These are phyloP conservation scores for Sesamia nonagrioides DNA, from an alignment of 1,140 invertebrate genomes.

Conservation along the genomic window DNA sequence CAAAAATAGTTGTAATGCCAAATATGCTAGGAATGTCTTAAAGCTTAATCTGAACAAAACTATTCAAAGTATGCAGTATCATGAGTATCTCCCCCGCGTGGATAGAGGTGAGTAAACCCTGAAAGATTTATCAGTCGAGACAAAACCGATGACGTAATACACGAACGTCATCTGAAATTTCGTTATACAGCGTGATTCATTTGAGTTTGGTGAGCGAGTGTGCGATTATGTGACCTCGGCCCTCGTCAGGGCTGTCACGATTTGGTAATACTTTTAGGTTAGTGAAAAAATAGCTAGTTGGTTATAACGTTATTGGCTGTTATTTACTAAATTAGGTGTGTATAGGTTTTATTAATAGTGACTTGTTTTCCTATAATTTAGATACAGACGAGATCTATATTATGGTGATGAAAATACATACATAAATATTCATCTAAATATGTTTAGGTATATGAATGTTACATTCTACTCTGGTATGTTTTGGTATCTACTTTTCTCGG, in stretches of 20 bases:
- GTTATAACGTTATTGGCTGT: too few relatives aligned
- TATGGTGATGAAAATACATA: too few relatives aligned
- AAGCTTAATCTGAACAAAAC: conserved; percentile 15
- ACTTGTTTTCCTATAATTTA: too few relatives aligned
- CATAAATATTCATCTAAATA: too few relatives aligned
- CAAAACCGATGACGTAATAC: conserved; percentile 25
- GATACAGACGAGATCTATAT: too few relatives aligned
- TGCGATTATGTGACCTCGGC: conserved; percentile 56
- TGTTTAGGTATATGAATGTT: too few relatives aligned
- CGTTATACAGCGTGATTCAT: conserved; percentile 64
- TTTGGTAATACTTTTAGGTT: background rate
- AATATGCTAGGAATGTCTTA: conserved; percentile 37
- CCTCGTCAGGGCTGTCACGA: conserved; percentile 48
- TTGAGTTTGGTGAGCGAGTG: conserved; percentile 44
- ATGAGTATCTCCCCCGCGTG: conserved; percentile 36
- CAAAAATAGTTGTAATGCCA: conserved; percentile 25
- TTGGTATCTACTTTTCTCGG: too few relatives aligned
- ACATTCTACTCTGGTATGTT: too few relatives aligned
- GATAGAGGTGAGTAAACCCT: conserved; percentile 42
- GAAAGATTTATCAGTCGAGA: conserved; percentile 31
- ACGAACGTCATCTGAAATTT: conserved; percentile 54
- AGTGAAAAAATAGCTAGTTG: background rate
- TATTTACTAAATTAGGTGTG: too few relatives aligned
- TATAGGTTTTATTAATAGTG: too few relatives aligned
- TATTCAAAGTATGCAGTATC: conserved; percentile 6